Evolutionary conservation across 2,113 vertebrate genomes (phyloP), one percentile per base, ranked within the genome.

Genomic region (Ophiodon elongatus): DNA sequence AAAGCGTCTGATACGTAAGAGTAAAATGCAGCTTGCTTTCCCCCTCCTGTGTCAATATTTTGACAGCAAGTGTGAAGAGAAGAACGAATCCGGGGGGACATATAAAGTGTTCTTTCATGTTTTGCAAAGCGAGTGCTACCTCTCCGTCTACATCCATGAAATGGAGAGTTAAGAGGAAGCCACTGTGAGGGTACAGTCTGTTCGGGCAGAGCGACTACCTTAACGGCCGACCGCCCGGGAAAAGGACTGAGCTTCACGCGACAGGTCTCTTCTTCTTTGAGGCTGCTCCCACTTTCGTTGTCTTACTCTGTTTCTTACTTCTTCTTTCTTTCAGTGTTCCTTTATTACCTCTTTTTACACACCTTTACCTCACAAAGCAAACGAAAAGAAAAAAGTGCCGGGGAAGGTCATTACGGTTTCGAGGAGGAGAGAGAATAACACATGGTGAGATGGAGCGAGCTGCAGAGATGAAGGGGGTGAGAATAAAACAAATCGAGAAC

Each of bases 21-120:
- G 76, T 60, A 77, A 90, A 90, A 93, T 74, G 79, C 81, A 63
- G 69, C 82, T 80, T 83, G 79, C 87, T 85, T 86, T 87, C 56
- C 47, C 35, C 66, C 64, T 79, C 56, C 50, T 64, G 43, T 85
- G 89, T 93, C 91, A 92, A 91, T 92, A 92, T 91, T 94, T 93
- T 92, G 91, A 91, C 89, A 89, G 84, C 6, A 5, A 88, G 73
- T 45, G 81, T 15, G 29, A 92, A 91, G 65, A 90, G 79, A 65
- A 47, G 67, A 84, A 78, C 33, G 31, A 88, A 87, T 87, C 88
- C 79, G 21, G 77, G 56, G 87, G 87, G 90, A 91, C 82, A 85
- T 87, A 86, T 80, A 75, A 94, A 91, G 85, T 93, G 87, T 88
- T 88, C 87, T 92, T 94, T 93, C 87, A 93, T 92, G 90, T 94